These are phyloP conservation scores for Chrysemys picta DNA, from an alignment of 2,113 vertebrate species.

Conservation along the genomic window DNA sequence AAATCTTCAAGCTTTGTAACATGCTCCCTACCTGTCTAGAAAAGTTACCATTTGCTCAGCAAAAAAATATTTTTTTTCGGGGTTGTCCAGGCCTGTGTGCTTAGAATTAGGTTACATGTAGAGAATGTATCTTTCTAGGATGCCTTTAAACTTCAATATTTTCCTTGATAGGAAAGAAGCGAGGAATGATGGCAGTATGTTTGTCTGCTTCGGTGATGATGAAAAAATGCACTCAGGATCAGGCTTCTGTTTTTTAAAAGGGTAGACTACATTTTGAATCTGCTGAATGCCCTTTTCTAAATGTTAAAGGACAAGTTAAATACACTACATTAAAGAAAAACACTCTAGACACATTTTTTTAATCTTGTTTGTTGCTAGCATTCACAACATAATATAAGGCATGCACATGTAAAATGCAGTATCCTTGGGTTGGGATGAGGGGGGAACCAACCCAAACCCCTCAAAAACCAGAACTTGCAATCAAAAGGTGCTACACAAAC, in stretches of 20 bases:
- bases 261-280: not conserved
- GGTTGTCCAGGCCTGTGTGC: not conserved
- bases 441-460: not conserved
- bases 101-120: not conserved
- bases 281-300: not conserved
- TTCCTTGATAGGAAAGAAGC: not conserved
- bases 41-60: not conserved
- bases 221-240: not conserved
- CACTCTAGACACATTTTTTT: not conserved
- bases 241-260: constrained; percentile 11
- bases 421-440: no score
- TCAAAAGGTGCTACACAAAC: not conserved
- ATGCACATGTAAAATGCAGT: not conserved
- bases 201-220: not conserved
- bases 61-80: not conserved
- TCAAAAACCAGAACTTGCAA: not conserved
- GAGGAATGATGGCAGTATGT: not conserved
- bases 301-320: not conserved
- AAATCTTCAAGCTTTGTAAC: not conserved
- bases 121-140: not conserved
- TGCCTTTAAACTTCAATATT: not conserved
- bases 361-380: not conserved
- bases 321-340: not conserved
- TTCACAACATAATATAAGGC: not conserved
- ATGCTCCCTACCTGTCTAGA: not conserved